These are phyloP conservation scores for Conops quadrifasciatus DNA, from an alignment of 2,888 invertebrate genomes.

Conservation along the genomic window DNA sequence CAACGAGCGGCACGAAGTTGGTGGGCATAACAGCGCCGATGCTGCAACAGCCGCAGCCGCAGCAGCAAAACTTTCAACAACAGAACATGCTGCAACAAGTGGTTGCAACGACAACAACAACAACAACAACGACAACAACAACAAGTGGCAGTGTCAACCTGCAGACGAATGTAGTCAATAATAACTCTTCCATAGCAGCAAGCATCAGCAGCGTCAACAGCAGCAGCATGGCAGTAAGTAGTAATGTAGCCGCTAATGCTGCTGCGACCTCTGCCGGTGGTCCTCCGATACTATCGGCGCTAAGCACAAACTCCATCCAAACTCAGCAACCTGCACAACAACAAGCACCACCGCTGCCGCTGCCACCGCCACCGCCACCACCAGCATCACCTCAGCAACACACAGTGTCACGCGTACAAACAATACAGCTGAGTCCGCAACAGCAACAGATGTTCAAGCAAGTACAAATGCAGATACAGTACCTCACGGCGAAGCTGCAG, in stretches of 20 bases:
- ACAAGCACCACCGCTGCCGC: constrained; percentile 42
- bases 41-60: constrained; percentile 48
- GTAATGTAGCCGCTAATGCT: constrained; percentile 39
- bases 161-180: not conserved
- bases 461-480: constrained; percentile 76
- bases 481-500: constrained; percentile 69
- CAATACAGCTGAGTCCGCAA: constrained; percentile 77
- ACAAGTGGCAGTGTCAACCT: not conserved
- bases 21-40: constrained; percentile 64
- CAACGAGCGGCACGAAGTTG: constrained; percentile 60
- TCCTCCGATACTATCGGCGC: constrained; percentile 36
- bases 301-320: constrained; percentile 34
- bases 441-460: constrained; percentile 75
- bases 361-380: constrained; percentile 42
- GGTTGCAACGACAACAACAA: not conserved
- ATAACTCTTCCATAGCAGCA: not conserved
- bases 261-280: constrained; percentile 31
- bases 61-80: constrained; percentile 24
- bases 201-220: constrained; percentile 2
- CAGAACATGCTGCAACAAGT: constrained; percentile 21
- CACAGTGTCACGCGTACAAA: constrained; percentile 72
- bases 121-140: not conserved
- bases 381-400: constrained; percentile 55
- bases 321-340: no score
- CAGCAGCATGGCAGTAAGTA: constrained; percentile 38